A percentile compares a stretch with the other conserved stretches of the same genome.
These are phyloP conservation scores for Ptyas mucosa DNA, from an alignment of 2,113 vertebrate species.

Conservation along the genomic window DNA sequence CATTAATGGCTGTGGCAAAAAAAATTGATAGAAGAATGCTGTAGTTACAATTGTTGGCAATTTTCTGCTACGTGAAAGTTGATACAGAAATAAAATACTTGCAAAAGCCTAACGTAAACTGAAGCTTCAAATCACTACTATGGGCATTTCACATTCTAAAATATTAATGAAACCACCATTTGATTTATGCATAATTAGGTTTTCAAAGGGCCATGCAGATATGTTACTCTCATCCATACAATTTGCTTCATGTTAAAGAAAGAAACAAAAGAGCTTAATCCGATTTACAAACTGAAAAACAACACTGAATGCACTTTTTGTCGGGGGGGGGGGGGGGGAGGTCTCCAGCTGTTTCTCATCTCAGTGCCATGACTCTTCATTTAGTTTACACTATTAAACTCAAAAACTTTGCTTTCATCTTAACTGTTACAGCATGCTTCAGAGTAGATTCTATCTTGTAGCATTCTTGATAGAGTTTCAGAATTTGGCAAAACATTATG, in stretches of 20 bases:
- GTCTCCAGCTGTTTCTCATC: conserved; percentile 73
- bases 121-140: conserved; percentile 26
- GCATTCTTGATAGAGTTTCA: conserved; percentile 71
- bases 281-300: conserved; percentile 68
- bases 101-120: not conserved
- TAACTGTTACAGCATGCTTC: conserved; percentile 70
- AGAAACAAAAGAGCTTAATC: conserved; percentile 65
- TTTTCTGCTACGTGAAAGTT: conserved; percentile 17
- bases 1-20: conserved; percentile 3
- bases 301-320: conserved; percentile 60
- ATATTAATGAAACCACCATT: conserved; percentile 45
- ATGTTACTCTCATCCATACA: conserved; percentile 48
- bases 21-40: not conserved
- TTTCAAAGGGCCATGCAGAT: conserved; percentile 50
- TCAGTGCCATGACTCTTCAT: conserved; percentile 70
- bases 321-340: conserved; percentile 14
- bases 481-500: conserved; percentile 65
- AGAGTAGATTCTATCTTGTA: conserved; percentile 69
- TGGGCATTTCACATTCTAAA: conserved; percentile 32
- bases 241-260: conserved; percentile 55
- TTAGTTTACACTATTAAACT: conserved; percentile 76
- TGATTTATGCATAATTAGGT: conserved; percentile 58
- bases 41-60: conserved; percentile 22
- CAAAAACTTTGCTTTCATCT: conserved; percentile 72
- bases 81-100: conserved; percentile 13